Base-by-base conservation (phyloP, 2,113 vertebrate genomes). In the Elachura formosa region DNA sequence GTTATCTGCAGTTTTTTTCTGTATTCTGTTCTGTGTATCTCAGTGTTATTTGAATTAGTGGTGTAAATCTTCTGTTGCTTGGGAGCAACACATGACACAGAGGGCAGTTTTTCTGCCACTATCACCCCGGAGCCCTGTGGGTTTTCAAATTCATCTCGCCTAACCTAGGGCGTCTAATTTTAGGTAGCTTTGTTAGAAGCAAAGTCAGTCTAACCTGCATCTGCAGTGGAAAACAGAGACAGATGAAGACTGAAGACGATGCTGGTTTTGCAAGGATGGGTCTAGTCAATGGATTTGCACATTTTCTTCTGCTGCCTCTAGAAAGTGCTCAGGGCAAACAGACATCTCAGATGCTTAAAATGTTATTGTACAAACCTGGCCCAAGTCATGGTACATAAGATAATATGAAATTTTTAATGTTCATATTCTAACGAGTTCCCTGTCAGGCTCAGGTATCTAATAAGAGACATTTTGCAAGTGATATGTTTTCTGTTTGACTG, bases 181-280 rank as follows among this genome's bases (percentile, higher is more conserved):
- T 18, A 66, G n/a, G 45, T 59, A 34, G 9, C 24, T 6, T 9
- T 59, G 7, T 72, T 63, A 68, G 71, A 82, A 83, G 19, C 31
- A n/a, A 43, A 78, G 19, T 54, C 56, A 54, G 9, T 72, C 56
- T 61, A 64, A 82, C 5, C 11, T 68, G 16, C 59, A 19, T 51
- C 48, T 29, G 21, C 29, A 33, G 31, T 48, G 40, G 36, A 51
- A 79, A 76, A 46, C 14, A 89, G 25, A 58, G 40, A 31, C 23
- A n/a, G 25, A 33, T 0, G 1, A 31, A 31, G 24, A 31, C 40
- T 0, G 1, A 31, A 31, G 24, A 31, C 40, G 36, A 4, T 36
- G 46, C 28, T 55, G 41, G 9, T 54, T 94, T 87, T 61, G 11
- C 24, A 52, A 73, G 28, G 36, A 26, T 62, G 55, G 21, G 28